Percentiles rank a stretch among this genome's conserved stretches.
These are phyloP conservation scores for Agrochola lychnidis DNA, from an alignment of 2,888 invertebrate genomes.

Conservation along the genomic window DNA sequence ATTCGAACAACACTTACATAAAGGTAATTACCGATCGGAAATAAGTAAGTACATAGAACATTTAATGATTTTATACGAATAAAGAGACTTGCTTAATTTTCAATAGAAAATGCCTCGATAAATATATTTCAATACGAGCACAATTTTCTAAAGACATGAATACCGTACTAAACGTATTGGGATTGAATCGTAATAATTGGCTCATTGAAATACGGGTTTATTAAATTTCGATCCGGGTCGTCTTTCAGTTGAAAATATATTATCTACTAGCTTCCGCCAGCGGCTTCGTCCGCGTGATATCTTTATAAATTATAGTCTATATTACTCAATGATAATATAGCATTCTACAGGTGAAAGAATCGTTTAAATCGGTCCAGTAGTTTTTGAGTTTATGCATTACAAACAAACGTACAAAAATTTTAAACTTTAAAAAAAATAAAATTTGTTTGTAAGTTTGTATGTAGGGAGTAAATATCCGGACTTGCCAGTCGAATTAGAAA, in stretches of 20 bases:
- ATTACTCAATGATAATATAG: too few species aligned
- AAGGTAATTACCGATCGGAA: not conserved
- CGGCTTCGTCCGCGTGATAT: too few species aligned
- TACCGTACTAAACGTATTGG: conserved; percentile 22
- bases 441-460: too few species aligned
- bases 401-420: too few species aligned
- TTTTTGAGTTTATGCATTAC: too few species aligned
- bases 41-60: not conserved
- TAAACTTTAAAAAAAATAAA: too few species aligned
- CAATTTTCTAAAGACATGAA: conserved; percentile 29
- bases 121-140: conserved; percentile 25
- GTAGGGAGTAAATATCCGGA: too few species aligned
- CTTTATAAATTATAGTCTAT: too few species aligned
- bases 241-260: not conserved
- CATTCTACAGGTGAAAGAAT: too few species aligned
- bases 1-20: not conserved
- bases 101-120: conserved; percentile 10
- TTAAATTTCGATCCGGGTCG: conserved; percentile 6
- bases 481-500: too few species aligned
- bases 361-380: too few species aligned
- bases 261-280: too few species aligned
- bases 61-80: not conserved
- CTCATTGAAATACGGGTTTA: conserved; percentile 20
- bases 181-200: conserved; percentile 33
- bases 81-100: not conserved